Percentiles rank a stretch among this genome's conserved stretches.
Evolutionary conservation across 2,113 vertebrate genomes (phyloP).

Genomic region (Trematomus loennbergii): DNA sequence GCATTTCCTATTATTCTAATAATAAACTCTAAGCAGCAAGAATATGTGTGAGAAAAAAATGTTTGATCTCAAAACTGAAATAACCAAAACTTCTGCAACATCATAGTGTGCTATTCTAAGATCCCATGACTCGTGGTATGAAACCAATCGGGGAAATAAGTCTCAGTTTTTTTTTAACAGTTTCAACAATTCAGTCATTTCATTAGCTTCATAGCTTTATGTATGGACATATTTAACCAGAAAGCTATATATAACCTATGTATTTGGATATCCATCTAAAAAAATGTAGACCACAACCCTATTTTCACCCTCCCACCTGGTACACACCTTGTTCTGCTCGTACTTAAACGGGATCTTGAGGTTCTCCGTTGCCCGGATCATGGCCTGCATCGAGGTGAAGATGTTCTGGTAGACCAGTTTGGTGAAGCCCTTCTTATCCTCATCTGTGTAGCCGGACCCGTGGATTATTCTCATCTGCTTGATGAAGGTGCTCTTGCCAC

Average conservation of each 20-base stretch:
- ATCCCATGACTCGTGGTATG: no score
- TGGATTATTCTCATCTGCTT: constrained; percentile 96
- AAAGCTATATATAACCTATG: neutral
- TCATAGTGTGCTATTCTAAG: no score
- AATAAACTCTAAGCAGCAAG: no score
- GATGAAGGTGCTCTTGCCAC: constrained; percentile 95
- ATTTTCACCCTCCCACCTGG: neutral
- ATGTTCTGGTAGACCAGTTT: constrained; percentile 92
- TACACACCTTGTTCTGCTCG: constrained; percentile 87
- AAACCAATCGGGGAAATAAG: no score
- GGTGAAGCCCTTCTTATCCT: constrained; percentile 89
- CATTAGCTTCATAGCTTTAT: neutral
- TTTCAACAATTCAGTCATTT: neutral
- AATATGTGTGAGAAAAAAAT: no score
- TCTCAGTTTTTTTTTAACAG: no score
- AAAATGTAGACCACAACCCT: neutral
- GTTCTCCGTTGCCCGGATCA: constrained; percentile 88
- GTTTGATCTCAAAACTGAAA: no score
- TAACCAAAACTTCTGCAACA: no score
- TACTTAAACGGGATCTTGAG: constrained; percentile 87
- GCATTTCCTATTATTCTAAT: no score
- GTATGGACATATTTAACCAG: neutral
- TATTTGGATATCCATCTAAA: neutral
- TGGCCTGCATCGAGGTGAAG: constrained; percentile 88
- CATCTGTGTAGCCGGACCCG: constrained; percentile 90